Conservation (phyloP, 2,888 invertebrate genomes). For the Tipula helvola region DNA sequence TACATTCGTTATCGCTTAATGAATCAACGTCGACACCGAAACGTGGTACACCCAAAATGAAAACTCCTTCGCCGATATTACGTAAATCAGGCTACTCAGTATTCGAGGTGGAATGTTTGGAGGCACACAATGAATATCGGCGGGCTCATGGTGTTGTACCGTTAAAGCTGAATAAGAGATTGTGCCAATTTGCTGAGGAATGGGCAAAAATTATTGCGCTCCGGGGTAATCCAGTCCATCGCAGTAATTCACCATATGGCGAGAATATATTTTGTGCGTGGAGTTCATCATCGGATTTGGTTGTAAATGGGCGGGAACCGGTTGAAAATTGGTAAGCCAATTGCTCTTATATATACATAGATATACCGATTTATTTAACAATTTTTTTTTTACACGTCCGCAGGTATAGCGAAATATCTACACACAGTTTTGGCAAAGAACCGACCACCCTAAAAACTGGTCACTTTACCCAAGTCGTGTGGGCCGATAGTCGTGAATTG, state of each 20-base stretch:
- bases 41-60: slow-evolving; percentile 18
- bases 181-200: slow-evolving; percentile 54
- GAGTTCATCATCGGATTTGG: slow-evolving; percentile 46
- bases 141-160: slow-evolving; percentile 54
- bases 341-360: not conserved
- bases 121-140: slow-evolving; percentile 62
- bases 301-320: slow-evolving; percentile 36
- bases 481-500: slow-evolving; percentile 59
- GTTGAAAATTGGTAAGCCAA: slow-evolving; percentile 32
- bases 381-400: too few species aligned
- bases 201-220: slow-evolving; percentile 56
- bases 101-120: slow-evolving; percentile 59
- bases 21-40: slow-evolving; percentile 26
- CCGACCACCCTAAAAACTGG: slow-evolving; percentile 54
- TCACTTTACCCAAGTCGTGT: slow-evolving; percentile 71
- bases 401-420: slow-evolving; percentile 48
- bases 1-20: slow-evolving; percentile 22
- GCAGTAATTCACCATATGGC: slow-evolving; percentile 64
- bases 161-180: slow-evolving; percentile 47
- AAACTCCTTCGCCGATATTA: slow-evolving; percentile 8
- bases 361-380: not conserved
- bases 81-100: not conserved
- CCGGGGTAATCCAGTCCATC: slow-evolving; percentile 55
- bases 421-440: slow-evolving; percentile 49
- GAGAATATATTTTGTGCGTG: slow-evolving; percentile 71